Evolutionary conservation across 2,888 invertebrate genomes (phyloP), one percentile per base, ranked within the genome.

Genomic region (Hemithea aestivaria): DNA sequence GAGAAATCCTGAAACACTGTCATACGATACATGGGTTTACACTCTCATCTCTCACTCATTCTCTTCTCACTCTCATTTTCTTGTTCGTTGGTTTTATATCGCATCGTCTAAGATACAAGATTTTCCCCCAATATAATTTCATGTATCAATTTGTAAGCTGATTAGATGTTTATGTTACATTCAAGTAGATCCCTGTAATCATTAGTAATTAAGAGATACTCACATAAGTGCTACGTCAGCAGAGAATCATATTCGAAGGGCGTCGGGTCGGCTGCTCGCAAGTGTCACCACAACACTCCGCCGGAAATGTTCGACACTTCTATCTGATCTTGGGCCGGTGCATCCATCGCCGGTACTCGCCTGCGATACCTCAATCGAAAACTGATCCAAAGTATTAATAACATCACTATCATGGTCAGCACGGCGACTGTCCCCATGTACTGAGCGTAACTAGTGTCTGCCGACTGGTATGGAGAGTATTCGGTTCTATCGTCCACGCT

Each of bases 261-360:
- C 60, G 85, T 87, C 24, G 85, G 81, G 75, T 84, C 87, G 78
- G 85, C 81, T 76, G 87, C 87, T 58, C 89, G 83, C 67, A 89
- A 72, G 66, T 90, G 91, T 92, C 92, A 92, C 92, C 92, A 92
- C 45, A 92, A 83, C 59, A 92, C 92, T 28, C 90, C 89, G 32
- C 91, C 90, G 39, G 91, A 90, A 60, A 88, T 88, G 73, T 85
- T 87, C 35, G 87, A 79, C 69, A 91, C 91, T 72, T 92, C 92
- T 82, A 92, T 87, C 65, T 87, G 85, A 61, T 87, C 83, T 52
- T 73, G 77, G 20, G 66, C 58, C 36, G 73, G 73, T 33, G 64
- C 52, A 35, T 72, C 66, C 43, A 58, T 52, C 33, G 61, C 65
- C 45, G 75, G 64, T 44, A 62, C 57, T 70, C 83, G 73, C 58